A percentile compares a stretch with the other conserved stretches of the same genome.
Evolutionary conservation across 64 coral and sea anemone species (phyloP).

Genomic region (Montipora foliosa): DNA sequence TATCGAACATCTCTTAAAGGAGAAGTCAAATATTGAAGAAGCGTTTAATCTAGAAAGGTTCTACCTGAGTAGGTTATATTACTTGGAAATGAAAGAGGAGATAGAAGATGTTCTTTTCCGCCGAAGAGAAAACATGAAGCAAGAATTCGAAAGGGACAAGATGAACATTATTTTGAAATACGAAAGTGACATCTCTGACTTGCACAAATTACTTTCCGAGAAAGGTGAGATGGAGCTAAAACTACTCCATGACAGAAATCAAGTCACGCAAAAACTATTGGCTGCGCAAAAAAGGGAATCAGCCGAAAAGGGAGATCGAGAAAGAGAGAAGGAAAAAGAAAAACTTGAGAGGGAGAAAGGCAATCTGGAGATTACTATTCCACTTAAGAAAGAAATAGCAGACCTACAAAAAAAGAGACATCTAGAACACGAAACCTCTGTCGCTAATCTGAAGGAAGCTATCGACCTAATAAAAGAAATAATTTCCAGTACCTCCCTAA

Average conservation of each 20-base stretch:
- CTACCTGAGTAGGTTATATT: slow-evolving; percentile 86
- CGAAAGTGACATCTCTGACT: slow-evolving; percentile 74
- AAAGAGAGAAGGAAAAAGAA: slow-evolving; percentile 21
- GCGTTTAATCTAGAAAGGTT: slow-evolving; percentile 87
- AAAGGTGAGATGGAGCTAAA: slow-evolving; percentile 82
- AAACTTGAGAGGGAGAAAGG: slow-evolving; percentile 62
- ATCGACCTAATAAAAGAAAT: slow-evolving; percentile 72
- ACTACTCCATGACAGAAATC: slow-evolving; percentile 72
- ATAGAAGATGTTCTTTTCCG: slow-evolving; percentile 61
- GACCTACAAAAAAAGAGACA: slow-evolving; percentile 73
- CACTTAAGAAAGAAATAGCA: slow-evolving; percentile 81
- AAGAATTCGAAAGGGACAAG: slow-evolving; percentile 63
- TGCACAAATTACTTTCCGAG: slow-evolving; percentile 70
- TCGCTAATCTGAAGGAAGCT: slow-evolving; percentile 72
- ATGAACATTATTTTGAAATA: slow-evolving; percentile 77
- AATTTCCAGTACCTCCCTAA: neutral
- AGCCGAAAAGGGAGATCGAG: neutral
- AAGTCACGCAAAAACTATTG: slow-evolving; percentile 39
- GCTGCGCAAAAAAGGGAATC: slow-evolving; percentile 26
- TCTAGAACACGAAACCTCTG: slow-evolving; percentile 65
- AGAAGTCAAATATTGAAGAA: slow-evolving; percentile 84
- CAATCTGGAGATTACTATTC: slow-evolving; percentile 53
- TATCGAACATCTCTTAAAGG: slow-evolving; percentile 77
- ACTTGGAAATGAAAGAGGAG: slow-evolving; percentile 97
- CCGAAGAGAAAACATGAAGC: slow-evolving; percentile 69